Conservation (phyloP, 1,140 invertebrate species). For the Hestina assimilis region DNA sequence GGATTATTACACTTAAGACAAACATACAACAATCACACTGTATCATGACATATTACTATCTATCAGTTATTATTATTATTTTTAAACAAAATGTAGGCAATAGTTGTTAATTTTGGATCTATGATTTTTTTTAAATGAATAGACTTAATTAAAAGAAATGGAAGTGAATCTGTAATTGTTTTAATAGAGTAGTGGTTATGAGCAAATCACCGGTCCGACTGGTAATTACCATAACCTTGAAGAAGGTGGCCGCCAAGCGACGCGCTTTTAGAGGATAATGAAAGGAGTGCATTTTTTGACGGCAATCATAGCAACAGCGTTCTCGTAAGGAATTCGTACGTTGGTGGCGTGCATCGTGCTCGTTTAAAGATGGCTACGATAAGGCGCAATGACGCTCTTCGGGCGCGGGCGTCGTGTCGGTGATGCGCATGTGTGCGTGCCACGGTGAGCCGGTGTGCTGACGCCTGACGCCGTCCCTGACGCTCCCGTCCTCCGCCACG, state of each 20-base stretch:
- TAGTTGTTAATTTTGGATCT: too few species aligned
- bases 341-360: slow-evolving; percentile 65
- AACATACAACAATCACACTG: not conserved
- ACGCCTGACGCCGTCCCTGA: slow-evolving; percentile 53
- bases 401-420: slow-evolving; percentile 66
- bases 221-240: slow-evolving; percentile 69
- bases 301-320: slow-evolving; percentile 53
- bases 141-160: not conserved
- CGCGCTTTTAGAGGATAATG: slow-evolving; percentile 44
- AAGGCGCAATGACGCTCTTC: slow-evolving; percentile 70
- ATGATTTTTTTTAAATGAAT: not conserved
- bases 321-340: slow-evolving; percentile 65
- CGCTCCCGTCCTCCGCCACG: slow-evolving; percentile 42
- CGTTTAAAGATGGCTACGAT: slow-evolving; percentile 76
- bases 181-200: slow-evolving; percentile 26
- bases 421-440: slow-evolving; percentile 34
- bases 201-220: slow-evolving; percentile 52
- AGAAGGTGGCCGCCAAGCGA: slow-evolving; percentile 38
- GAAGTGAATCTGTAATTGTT: not conserved
- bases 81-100: not conserved
- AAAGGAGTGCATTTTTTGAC: slow-evolving; percentile 62
- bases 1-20: not conserved
- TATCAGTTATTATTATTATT: too few species aligned
- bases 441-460: slow-evolving; percentile 44
- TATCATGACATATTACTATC: not conserved